A percentile compares a stretch with the other conserved stretches of the same genome.
Evolutionary conservation across 2,113 vertebrate species (phyloP).

Genomic region (Podocnemis expansa): DNA sequence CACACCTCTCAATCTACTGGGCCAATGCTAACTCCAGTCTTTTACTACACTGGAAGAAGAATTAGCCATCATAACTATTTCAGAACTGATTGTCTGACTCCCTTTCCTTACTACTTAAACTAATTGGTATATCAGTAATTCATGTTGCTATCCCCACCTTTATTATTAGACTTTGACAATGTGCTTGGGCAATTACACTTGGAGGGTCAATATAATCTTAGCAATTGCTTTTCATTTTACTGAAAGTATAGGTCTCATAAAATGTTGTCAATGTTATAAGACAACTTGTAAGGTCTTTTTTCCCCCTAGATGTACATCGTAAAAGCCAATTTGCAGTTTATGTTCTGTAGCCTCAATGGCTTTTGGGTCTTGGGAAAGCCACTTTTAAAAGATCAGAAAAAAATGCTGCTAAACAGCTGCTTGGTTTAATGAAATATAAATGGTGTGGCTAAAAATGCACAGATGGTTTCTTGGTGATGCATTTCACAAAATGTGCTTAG

Average conservation of each 20-base stretch:
- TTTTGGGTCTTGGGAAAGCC: constrained; percentile 39
- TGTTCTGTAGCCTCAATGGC: background rate
- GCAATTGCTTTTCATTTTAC: constrained; percentile 22
- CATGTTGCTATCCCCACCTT: background rate
- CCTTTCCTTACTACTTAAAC: background rate
- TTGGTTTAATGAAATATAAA: constrained; percentile 64
- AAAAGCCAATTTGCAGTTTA: constrained; percentile 35
- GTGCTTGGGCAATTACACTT: background rate
- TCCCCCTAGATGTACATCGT: constrained; percentile 28
- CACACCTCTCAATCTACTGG: background rate
- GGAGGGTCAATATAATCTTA: constrained; percentile 20
- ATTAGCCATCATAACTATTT: constrained; percentile 6
- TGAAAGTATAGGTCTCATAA: background rate
- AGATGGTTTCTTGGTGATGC: constrained; percentile 64
- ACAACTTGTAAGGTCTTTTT: constrained; percentile 2
- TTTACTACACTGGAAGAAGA: background rate
- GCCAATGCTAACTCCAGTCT: background rate
- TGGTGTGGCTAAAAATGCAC: constrained; percentile 48
- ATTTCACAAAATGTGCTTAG: constrained; percentile 58
- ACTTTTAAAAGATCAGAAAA: constrained; percentile 52
- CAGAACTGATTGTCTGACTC: background rate
- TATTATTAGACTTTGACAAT: background rate
- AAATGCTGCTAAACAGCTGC: constrained; percentile 56
- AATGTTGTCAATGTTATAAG: background rate
- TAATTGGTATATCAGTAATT: background rate